Conservation (phyloP, 2,888 invertebrate genomes). For the Automeris io region DNA sequence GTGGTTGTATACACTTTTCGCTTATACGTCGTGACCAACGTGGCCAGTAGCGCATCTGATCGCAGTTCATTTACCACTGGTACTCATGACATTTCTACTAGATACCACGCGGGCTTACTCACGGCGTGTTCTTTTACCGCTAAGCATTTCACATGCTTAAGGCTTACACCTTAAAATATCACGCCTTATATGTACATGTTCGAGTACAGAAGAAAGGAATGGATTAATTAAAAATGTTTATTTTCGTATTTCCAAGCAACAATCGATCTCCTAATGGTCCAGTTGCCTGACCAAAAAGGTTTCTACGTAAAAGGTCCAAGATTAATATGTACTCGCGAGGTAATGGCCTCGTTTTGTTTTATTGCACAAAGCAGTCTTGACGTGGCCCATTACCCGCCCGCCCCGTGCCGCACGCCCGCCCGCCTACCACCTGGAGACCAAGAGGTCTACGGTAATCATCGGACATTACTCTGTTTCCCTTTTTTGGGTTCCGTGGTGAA, state of each 20-base stretch:
- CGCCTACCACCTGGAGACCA: slow-evolving; percentile 64
- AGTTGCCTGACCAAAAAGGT: background rate
- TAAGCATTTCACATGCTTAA: too few relatives aligned
- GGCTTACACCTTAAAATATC: too few relatives aligned
- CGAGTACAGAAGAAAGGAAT: too few relatives aligned
- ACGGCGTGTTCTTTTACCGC: too few relatives aligned
- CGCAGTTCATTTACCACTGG: too few relatives aligned
- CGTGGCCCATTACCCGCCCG: slow-evolving; percentile 54
- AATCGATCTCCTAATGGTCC: background rate
- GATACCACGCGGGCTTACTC: too few relatives aligned
- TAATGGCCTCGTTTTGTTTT: slow-evolving; percentile 62
- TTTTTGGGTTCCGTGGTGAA: too few relatives aligned
- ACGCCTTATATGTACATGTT: too few relatives aligned
- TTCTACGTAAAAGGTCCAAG: slow-evolving; percentile 28
- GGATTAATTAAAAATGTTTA: background rate
- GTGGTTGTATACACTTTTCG: too few relatives aligned
- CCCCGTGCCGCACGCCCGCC: slow-evolving; percentile 48
- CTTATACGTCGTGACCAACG: too few relatives aligned
- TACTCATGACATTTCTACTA: too few relatives aligned
- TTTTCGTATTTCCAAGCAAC: background rate
- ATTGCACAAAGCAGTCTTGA: slow-evolving; percentile 53
- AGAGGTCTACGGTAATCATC: slow-evolving; percentile 47
- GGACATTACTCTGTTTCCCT: slow-evolving; percentile 34
- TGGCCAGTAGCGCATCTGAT: too few relatives aligned
- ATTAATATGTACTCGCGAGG: slow-evolving; percentile 31